Conservation (phyloP, 1,140 invertebrate genomes). For the Goniozus legneri region DNA sequence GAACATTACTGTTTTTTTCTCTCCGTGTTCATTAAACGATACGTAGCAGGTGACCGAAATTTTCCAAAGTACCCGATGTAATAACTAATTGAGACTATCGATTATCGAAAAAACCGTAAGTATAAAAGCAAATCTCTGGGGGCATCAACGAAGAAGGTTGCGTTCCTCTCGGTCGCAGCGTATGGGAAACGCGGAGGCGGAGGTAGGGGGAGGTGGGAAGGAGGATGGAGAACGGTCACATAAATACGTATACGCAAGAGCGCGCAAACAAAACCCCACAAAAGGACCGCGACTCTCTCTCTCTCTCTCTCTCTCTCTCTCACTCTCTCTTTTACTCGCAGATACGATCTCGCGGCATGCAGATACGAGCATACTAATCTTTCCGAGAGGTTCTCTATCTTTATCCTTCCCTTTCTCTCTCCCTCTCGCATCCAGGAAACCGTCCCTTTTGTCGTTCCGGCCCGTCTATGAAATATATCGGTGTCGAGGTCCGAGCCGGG, state of each 20-base stretch:
- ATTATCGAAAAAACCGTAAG: background rate
- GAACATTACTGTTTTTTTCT: no score
- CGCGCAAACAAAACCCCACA: conserved; percentile 49
- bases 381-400: conserved; percentile 18
- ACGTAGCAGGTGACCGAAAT: no score
- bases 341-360: conserved; percentile 53
- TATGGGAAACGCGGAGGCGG: conserved; percentile 2
- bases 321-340: no score
- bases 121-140: conserved; percentile 18
- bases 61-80: no score
- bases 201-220: conserved; percentile 28
- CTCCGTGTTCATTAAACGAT: no score
- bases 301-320: no score
- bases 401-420: no score
- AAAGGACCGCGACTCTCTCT: conserved; percentile 46
- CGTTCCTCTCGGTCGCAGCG: conserved; percentile 13
- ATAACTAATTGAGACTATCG: background rate
- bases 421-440: conserved; percentile 25
- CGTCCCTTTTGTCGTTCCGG: conserved; percentile 23
- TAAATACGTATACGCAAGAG: conserved; percentile 49
- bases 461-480: conserved; percentile 32
- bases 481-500: conserved; percentile 20
- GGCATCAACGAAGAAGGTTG: conserved; percentile 12
- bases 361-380: conserved; percentile 53
- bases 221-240: conserved; percentile 38